These are phyloP conservation scores for Odontocolon sp. DNA, from an alignment of 2,888 invertebrate species.

Conservation along the genomic window DNA sequence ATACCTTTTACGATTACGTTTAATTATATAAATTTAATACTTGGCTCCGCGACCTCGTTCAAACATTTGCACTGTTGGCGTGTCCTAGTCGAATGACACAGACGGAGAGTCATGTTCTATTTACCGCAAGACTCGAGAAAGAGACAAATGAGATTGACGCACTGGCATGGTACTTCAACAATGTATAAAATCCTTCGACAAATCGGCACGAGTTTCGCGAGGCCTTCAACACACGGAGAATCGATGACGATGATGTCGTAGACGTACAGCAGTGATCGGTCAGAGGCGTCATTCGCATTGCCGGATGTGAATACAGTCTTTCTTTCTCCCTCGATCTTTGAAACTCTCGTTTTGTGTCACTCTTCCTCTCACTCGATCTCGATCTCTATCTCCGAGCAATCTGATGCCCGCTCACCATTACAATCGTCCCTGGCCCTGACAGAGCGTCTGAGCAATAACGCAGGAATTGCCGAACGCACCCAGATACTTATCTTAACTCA, in stretches of 20 bases:
- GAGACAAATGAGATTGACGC: constrained; percentile 1
- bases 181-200: constrained; percentile 7
- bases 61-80: not conserved
- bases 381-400: constrained; percentile 22
- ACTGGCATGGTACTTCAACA: not conserved
- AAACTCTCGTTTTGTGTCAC: not conserved
- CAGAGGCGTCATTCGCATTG: constrained; percentile 40
- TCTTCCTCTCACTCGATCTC: constrained; percentile 26
- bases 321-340: constrained; percentile 11
- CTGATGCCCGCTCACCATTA: constrained; percentile 19
- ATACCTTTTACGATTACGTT: not conserved
- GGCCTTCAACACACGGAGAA: constrained; percentile 5
- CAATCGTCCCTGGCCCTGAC: constrained; percentile 45
- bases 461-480: constrained; percentile 66
- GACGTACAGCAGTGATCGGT: constrained; percentile 6
- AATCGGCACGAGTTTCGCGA: constrained; percentile 22
- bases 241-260: constrained; percentile 21
- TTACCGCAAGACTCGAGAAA: constrained; percentile 14
- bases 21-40: constrained; percentile 22
- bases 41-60: not conserved
- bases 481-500: constrained; percentile 49
- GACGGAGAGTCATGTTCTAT: constrained; percentile 19
- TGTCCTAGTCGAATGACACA: constrained; percentile 5
- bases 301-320: constrained; percentile 39
- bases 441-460: constrained; percentile 63